Percentiles rank a stretch among this genome's conserved stretches.
These are phyloP conservation scores for Numenius arquata DNA, from an alignment of 2,113 vertebrate species.

Conservation along the genomic window DNA sequence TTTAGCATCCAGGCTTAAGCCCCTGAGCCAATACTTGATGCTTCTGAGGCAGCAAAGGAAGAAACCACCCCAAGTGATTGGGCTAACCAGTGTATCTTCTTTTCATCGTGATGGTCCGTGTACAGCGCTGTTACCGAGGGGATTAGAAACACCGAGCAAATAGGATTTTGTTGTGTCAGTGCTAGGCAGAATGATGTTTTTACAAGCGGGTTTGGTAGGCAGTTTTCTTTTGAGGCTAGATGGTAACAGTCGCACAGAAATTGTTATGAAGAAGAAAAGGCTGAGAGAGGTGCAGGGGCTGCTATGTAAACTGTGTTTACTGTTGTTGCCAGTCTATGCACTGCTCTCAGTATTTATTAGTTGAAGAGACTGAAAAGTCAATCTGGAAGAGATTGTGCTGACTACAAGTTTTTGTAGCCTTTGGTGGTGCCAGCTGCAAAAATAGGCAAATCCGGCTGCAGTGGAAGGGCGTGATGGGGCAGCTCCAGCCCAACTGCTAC, in stretches of 20 bases:
- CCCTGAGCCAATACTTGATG: background rate
- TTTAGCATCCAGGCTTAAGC: background rate
- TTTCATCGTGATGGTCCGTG: background rate
- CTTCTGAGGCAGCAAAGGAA: background rate
- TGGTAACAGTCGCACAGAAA: background rate
- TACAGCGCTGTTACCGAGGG: background rate
- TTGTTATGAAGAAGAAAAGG: background rate
- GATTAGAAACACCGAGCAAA: background rate
- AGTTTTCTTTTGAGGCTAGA: background rate
- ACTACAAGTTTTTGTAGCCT: slow-evolving; percentile 20
- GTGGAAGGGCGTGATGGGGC: slow-evolving; percentile 18
- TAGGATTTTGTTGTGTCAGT: background rate
- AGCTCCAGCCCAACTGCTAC: slow-evolving; percentile 25
- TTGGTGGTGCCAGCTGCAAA: slow-evolving; percentile 53
- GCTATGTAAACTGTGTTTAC: background rate
- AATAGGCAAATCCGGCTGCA: background rate
- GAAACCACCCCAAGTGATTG: background rate
- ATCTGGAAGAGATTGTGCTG: slow-evolving; percentile 24
- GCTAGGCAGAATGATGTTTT: background rate
- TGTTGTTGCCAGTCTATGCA: background rate
- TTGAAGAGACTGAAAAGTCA: background rate
- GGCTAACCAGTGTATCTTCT: background rate
- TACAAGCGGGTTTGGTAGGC: background rate
- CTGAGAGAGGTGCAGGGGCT: background rate
- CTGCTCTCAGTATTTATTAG: background rate